Evolutionary conservation across 2,797 vertebrate genomes (phyloP).

Genomic region (Tauraco hartlaubi): DNA sequence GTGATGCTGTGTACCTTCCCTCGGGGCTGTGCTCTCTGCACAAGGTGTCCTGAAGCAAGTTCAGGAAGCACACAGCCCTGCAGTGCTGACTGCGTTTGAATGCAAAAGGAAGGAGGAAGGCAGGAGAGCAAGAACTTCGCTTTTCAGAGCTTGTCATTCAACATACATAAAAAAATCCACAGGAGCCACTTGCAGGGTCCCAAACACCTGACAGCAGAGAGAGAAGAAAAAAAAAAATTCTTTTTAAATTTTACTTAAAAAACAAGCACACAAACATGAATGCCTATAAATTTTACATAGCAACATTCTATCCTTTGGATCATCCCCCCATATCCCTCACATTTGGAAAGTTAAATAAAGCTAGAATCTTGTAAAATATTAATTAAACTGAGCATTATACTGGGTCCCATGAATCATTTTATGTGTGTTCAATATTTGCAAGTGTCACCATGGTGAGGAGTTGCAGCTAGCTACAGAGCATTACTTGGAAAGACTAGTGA

Average conservation of each 20-base stretch:
- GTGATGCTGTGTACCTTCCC: background rate
- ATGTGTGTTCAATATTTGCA: slow-evolving; percentile 46
- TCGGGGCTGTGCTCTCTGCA: background rate
- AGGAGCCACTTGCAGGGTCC: background rate
- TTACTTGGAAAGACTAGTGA: background rate
- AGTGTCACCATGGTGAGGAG: slow-evolving; percentile 66
- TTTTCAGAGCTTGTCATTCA: background rate
- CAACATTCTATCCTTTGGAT: background rate
- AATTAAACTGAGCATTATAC: slow-evolving; percentile 29
- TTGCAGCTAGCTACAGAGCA: background rate
- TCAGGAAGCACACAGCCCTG: background rate
- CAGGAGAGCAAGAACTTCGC: background rate
- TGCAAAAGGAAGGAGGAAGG: background rate
- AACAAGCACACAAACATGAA: background rate
- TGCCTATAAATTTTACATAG: background rate
- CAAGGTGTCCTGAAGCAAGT: background rate
- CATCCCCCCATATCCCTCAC: background rate
- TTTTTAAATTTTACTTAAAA: background rate
- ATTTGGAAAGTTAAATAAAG: slow-evolving; percentile 43
- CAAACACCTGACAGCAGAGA: background rate
- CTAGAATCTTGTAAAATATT: slow-evolving; percentile 35
- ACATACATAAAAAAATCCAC: background rate
- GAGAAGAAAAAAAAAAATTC: background rate
- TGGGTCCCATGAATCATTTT: background rate
- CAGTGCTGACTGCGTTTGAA: accelerated